A percentile compares a stretch with the other conserved stretches of the same genome.
phyloP scores from a whole-genome alignment of 2,888 invertebrate species.

The Amiota communis region DNA sequence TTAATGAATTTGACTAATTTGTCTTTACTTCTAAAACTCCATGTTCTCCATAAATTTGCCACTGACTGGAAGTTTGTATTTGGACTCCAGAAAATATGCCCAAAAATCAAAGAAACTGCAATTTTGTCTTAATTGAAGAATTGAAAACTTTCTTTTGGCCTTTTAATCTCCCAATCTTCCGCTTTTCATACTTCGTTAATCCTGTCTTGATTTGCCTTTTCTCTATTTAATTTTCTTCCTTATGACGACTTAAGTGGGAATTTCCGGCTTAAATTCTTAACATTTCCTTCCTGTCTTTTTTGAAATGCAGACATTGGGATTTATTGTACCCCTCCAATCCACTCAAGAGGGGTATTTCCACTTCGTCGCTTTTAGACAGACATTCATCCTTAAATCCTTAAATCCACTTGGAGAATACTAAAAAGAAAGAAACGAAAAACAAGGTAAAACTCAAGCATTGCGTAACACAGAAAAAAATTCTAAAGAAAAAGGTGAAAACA shows the following conservation, averaged over 20 bases:
- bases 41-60: too few species aligned
- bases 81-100: not conserved
- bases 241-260: conserved; percentile 36
- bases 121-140: not conserved
- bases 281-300: conserved; percentile 40
- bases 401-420: not conserved
- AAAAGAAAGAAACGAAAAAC: not conserved
- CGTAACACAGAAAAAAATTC: conserved; percentile 39
- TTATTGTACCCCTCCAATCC: not conserved
- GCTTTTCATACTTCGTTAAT: not conserved
- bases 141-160: not conserved
- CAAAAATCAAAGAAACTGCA: too few species aligned
- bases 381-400: conserved; percentile 3
- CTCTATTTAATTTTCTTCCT: not conserved
- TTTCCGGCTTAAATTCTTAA: conserved; percentile 36
- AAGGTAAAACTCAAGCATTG: conserved; percentile 34
- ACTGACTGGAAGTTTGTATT: too few species aligned
- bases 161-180: not conserved
- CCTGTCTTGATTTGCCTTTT: conserved; percentile 13
- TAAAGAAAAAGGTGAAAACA: conserved; percentile 28
- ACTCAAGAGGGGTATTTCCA: not conserved
- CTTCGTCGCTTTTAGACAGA: conserved; percentile 15
- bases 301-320: not conserved
- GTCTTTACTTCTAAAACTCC: too few species aligned
- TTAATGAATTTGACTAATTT: too few species aligned